Percentiles rank a stretch among this genome's conserved stretches.
Conservation (phyloP, 2,888 invertebrate genomes). For the Cryptosula pallasiana region DNA sequence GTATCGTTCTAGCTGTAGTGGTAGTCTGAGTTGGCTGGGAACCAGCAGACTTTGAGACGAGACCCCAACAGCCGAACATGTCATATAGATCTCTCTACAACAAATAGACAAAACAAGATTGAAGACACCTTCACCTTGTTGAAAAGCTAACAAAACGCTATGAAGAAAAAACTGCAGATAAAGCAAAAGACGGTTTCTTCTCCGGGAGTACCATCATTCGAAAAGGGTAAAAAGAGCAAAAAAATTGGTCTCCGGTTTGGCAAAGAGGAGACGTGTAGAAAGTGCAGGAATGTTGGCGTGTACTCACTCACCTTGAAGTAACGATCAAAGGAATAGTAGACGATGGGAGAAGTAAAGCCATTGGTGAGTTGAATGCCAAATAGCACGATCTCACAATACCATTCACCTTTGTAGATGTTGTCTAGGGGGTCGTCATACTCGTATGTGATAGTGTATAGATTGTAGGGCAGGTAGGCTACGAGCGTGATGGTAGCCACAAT, state of each 20-base stretch:
- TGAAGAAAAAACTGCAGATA: too few relatives aligned
- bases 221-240: too few relatives aligned
- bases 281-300: not conserved
- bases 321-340: slow-evolving; percentile 3
- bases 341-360: slow-evolving; percentile 5
- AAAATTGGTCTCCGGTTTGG: too few relatives aligned
- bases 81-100: slow-evolving; percentile 15
- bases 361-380: slow-evolving; percentile 10
- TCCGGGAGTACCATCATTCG: too few relatives aligned
- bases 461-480: slow-evolving; percentile 8
- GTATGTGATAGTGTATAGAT: not conserved
- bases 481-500: not conserved
- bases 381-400: not conserved
- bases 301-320: slow-evolving; percentile 4
- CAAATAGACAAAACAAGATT: too few relatives aligned
- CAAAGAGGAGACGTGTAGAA: not conserved
- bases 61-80: not conserved
- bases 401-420: not conserved
- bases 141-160: too few relatives aligned
- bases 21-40: slow-evolving; percentile 12
- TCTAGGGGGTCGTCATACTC: slow-evolving; percentile 17
- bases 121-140: too few relatives aligned
- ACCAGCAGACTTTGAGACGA: not conserved
- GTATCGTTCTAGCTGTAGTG: not conserved
- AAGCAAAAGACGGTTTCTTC: too few relatives aligned